Evolutionary conservation across 2,797 vertebrate genomes (phyloP).

Genomic region (Emydoidea blandingii): DNA sequence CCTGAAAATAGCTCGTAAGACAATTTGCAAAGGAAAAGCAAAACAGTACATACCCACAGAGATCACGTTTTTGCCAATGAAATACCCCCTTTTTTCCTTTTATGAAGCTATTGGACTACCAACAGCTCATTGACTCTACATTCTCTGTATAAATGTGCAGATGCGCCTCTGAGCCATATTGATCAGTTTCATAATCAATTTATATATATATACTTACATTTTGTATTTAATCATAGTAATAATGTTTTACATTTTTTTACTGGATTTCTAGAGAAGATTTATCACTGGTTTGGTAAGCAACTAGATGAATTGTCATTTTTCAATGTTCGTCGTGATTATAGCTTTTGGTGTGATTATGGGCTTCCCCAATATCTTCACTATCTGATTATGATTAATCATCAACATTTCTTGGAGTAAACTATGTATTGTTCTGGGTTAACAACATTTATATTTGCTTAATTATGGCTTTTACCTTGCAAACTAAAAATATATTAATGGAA

Average conservation of each 20-base stretch:
- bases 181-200: constrained; percentile 55
- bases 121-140: constrained; percentile 21
- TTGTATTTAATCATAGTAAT: constrained; percentile 40
- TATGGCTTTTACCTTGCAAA: constrained; percentile 49
- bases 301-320: constrained; percentile 21
- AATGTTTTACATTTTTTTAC: constrained; percentile 53
- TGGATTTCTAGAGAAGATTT: constrained; percentile 37
- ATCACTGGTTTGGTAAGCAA: constrained; percentile 6
- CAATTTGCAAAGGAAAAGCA: not conserved
- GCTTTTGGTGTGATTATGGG: not conserved
- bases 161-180: constrained; percentile 34
- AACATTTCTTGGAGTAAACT: not conserved
- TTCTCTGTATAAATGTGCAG: constrained; percentile 48
- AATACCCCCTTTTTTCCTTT: not conserved
- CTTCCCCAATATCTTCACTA: not conserved
- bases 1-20: constrained; percentile 7
- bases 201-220: not conserved
- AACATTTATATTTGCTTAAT: constrained; percentile 57
- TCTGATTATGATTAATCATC: constrained; percentile 29
- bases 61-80: not conserved
- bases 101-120: not conserved
- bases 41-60: not conserved
- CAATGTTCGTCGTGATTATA: not conserved
- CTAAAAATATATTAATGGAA: constrained; percentile 56
- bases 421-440: constrained; percentile 28